phyloP scores from a whole-genome alignment of 2,888 invertebrate genomes.

The Epsilonema sp. region DNA sequence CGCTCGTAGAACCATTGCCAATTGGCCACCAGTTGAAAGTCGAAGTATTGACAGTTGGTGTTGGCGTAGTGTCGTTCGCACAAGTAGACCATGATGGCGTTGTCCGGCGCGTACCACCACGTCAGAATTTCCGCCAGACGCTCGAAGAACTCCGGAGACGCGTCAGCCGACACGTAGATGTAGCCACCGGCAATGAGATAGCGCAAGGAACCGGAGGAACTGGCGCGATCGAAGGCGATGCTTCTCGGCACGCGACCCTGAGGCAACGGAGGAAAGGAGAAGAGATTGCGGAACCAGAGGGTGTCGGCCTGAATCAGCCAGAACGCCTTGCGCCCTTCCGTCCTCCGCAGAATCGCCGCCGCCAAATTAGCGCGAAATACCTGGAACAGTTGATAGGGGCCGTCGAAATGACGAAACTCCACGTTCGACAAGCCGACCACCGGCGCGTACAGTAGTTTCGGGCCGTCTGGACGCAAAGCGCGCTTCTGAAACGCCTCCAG shows the following conservation, averaged over 20 bases:
- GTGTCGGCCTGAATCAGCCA: not conserved
- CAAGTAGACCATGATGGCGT: not conserved
- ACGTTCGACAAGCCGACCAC: not conserved
- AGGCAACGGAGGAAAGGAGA: too few species aligned
- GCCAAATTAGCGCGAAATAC: not conserved
- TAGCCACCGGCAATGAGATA: not conserved
- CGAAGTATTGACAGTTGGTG: not conserved
- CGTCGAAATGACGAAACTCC: not conserved
- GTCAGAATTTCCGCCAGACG: not conserved
- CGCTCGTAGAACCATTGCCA: not conserved
- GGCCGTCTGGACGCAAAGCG: too few species aligned
- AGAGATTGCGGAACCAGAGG: not conserved
- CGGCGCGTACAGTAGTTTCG: too few species aligned
- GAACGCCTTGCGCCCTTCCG: not conserved
- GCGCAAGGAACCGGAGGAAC: not conserved
- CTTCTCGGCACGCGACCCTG: too few species aligned
- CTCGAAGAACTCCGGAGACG: not conserved
- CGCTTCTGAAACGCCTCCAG: not conserved
- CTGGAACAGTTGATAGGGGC: not conserved
- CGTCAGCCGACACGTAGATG: not conserved
- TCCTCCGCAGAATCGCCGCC: not conserved
- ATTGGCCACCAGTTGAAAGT: not conserved
- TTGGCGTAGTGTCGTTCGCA: not conserved
- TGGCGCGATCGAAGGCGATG: not conserved
- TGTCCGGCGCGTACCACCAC: not conserved